Conservation (phyloP, 2,888 invertebrate genomes). For the Drosophila tripunctata region DNA sequence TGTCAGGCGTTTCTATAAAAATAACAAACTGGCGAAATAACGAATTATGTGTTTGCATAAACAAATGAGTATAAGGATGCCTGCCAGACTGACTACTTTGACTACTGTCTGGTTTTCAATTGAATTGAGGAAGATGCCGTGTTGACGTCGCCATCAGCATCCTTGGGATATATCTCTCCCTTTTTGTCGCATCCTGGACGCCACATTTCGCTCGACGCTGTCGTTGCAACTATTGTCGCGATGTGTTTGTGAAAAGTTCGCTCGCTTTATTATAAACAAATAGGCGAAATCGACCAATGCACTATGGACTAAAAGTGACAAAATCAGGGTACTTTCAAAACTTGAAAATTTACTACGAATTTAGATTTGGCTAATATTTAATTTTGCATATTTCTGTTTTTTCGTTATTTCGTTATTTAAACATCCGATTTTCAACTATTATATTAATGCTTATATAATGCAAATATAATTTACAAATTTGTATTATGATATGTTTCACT, state of each 20-base stretch:
- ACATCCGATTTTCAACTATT: too few relatives aligned
- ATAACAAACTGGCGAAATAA: slow-evolving; percentile 44
- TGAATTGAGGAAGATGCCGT: slow-evolving; percentile 26
- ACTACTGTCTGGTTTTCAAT: slow-evolving; percentile 22
- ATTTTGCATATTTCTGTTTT: too few relatives aligned
- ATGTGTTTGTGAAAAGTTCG: slow-evolving; percentile 62
- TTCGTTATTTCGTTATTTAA: too few relatives aligned
- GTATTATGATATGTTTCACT: too few relatives aligned
- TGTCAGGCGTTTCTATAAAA: too few relatives aligned
- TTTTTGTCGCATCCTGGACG: slow-evolving; percentile 25
- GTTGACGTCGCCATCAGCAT: slow-evolving; percentile 6
- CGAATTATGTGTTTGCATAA: slow-evolving; percentile 52
- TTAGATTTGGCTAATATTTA: too few relatives aligned
- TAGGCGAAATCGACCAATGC: slow-evolving; percentile 44
- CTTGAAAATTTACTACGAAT: too few relatives aligned
- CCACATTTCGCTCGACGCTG: slow-evolving; percentile 23
- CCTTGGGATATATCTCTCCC: slow-evolving; percentile 30
- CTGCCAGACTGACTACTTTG: neutral
- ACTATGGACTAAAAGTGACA: neutral
- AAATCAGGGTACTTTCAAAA: too few relatives aligned
- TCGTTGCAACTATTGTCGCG: slow-evolving; percentile 45
- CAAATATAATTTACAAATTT: too few relatives aligned
- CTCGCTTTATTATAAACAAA: slow-evolving; percentile 70
- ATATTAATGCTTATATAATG: too few relatives aligned
- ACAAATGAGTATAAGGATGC: slow-evolving; percentile 40